phyloP scores from a whole-genome alignment of 2,888 invertebrate species.

The Hydroisotoma schaefferi region DNA sequence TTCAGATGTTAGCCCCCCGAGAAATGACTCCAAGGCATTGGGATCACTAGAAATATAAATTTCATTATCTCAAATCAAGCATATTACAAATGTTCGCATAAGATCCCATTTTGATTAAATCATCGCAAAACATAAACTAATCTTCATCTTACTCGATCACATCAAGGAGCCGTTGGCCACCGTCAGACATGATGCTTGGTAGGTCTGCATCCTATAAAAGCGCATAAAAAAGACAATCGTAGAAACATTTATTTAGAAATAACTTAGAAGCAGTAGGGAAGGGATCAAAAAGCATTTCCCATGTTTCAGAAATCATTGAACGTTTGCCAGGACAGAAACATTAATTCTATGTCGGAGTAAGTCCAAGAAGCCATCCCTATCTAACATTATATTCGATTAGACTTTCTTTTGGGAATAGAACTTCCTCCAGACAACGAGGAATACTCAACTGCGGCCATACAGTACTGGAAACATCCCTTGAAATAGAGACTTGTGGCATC shows the following conservation, averaged over 20 bases:
- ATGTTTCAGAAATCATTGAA: too few species aligned
- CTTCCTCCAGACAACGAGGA: too few species aligned
- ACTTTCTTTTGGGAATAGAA: too few species aligned
- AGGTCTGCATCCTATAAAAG: constrained; percentile 45
- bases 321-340: too few species aligned
- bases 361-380: too few species aligned
- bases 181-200: constrained; percentile 48
- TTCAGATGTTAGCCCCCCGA: constrained; percentile 45
- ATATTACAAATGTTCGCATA: background rate
- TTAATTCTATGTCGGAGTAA: too few species aligned
- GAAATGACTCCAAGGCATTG: constrained; percentile 48
- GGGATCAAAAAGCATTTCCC: too few species aligned
- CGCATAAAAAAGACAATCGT: background rate
- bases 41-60: constrained; percentile 44
- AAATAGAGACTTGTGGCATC: too few species aligned
- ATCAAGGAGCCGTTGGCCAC: constrained; percentile 49
- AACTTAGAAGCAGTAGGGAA: too few species aligned
- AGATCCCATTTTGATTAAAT: background rate
- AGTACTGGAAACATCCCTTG: too few species aligned
- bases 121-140: constrained; percentile 3
- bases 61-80: background rate
- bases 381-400: too few species aligned
- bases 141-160: constrained; percentile 46
- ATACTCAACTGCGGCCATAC: too few species aligned
- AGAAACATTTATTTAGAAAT: background rate